phyloP scores from a whole-genome alignment of 1,140 invertebrate genomes.

The Drosophila insularis region DNA sequence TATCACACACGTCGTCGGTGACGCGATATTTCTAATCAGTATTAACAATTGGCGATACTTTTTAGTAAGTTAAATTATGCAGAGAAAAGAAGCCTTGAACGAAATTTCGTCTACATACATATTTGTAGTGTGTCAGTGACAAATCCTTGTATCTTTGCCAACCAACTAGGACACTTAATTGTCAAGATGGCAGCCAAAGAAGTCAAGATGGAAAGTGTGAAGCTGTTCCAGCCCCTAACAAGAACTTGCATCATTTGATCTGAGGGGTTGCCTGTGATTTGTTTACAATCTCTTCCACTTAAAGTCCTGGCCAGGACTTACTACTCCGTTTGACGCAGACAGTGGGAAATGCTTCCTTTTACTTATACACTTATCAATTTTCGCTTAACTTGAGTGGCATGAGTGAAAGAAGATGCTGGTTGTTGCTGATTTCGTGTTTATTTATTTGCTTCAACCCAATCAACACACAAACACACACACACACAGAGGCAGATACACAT shows the following conservation, averaged over 20 bases:
- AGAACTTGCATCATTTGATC: neutral
- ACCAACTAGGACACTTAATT: constrained; percentile 3
- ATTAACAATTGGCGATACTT: too few species aligned
- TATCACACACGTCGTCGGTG: too few species aligned
- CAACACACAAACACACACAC: constrained; percentile 49
- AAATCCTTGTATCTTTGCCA: neutral
- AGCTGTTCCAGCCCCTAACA: neutral
- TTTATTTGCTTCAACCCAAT: constrained; percentile 77
- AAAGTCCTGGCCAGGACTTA: constrained; percentile 32
- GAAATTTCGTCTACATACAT: neutral
- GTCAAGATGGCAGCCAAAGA: constrained; percentile 3
- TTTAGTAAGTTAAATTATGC: too few species aligned
- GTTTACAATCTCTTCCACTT: constrained; percentile 36
- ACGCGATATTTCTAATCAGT: too few species aligned
- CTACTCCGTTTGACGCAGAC: constrained; percentile 35
- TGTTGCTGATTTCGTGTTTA: constrained; percentile 71
- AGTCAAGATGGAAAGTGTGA: constrained; percentile 7
- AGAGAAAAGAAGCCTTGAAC: too few species aligned
- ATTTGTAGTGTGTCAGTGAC: neutral
- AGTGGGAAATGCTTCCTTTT: constrained; percentile 34
- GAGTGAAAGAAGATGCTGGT: constrained; percentile 15
- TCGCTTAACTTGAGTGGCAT: constrained; percentile 37
- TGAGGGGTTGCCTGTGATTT: constrained; percentile 32
- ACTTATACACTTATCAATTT: constrained; percentile 73
- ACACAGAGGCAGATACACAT: constrained; percentile 8